A percentile compares a stretch with the other conserved stretches of the same genome.
Conservation (phyloP, 1,140 invertebrate species). For the Drosophila novamexicana region DNA sequence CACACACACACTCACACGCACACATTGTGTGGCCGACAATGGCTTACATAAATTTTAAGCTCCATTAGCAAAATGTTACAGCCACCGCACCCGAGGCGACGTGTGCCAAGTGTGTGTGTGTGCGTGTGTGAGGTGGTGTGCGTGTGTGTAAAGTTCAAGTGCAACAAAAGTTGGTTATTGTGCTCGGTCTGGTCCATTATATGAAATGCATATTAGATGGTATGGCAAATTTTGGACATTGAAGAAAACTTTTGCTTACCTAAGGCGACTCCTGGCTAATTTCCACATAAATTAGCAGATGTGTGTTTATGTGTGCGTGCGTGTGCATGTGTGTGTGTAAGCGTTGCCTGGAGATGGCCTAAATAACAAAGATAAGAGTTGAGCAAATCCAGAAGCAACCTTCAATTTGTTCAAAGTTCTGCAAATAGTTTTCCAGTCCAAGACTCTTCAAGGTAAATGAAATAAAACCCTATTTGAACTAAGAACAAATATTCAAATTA, state of each 20-base stretch:
- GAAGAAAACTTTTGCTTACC: slow-evolving; percentile 66
- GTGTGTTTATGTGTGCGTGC: slow-evolving; percentile 1
- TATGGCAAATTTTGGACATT: slow-evolving; percentile 64
- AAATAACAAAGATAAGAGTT: slow-evolving; percentile 29
- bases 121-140: slow-evolving; percentile 1
- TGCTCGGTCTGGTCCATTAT: slow-evolving; percentile 59
- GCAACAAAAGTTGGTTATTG: slow-evolving; percentile 71
- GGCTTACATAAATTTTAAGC: slow-evolving; percentile 82
- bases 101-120: slow-evolving; percentile 39
- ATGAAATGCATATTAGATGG: slow-evolving; percentile 74
- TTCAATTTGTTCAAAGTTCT: slow-evolving; percentile 25
- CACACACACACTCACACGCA: slow-evolving; percentile 27
- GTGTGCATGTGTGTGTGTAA: slow-evolving; percentile 8
- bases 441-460: too few relatives aligned
- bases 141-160: slow-evolving; percentile 66
- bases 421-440: not conserved
- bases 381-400: slow-evolving; percentile 4
- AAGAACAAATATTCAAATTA: not conserved
- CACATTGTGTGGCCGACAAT: slow-evolving; percentile 60
- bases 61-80: slow-evolving; percentile 81
- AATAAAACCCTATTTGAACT: not conserved
- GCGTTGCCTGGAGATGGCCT: slow-evolving; percentile 23
- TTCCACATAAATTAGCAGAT: slow-evolving; percentile 70
- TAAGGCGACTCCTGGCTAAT: slow-evolving; percentile 64
- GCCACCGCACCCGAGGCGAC: slow-evolving; percentile 65